phyloP scores from a whole-genome alignment of 2,888 invertebrate species.

The Eurois occulta region DNA sequence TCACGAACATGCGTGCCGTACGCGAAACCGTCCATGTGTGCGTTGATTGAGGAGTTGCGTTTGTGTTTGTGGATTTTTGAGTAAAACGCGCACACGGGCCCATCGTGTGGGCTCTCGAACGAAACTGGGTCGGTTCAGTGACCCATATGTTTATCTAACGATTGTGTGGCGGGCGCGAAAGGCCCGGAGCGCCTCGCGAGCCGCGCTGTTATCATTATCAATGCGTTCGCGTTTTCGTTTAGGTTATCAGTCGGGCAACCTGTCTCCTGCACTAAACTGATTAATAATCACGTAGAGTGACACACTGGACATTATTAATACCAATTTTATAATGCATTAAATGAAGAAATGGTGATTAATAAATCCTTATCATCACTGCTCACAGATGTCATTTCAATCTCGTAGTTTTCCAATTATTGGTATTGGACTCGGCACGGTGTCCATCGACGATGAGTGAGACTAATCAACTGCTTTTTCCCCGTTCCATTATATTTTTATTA shows the following conservation, averaged over 20 bases:
- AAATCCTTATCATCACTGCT: background rate
- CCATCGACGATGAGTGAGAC: slow-evolving; percentile 8
- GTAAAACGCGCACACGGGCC: slow-evolving; percentile 81
- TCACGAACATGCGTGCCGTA: slow-evolving; percentile 60
- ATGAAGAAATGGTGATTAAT: background rate
- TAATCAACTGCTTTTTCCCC: background rate
- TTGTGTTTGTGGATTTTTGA: slow-evolving; percentile 80
- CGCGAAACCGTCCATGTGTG: slow-evolving; percentile 66
- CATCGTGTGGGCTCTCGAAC: slow-evolving; percentile 76
- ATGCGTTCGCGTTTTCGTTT: slow-evolving; percentile 86
- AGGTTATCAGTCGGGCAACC: slow-evolving; percentile 87
- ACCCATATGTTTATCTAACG: slow-evolving; percentile 90
- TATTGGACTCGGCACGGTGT: background rate
- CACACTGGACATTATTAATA: slow-evolving; percentile 16
- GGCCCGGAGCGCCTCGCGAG: slow-evolving; percentile 73
- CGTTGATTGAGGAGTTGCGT: slow-evolving; percentile 75
- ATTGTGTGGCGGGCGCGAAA: slow-evolving; percentile 84
- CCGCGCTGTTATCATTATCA: slow-evolving; percentile 81
- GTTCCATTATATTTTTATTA: too few relatives aligned
- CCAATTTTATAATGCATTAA: background rate
- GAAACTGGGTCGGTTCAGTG: slow-evolving; percentile 90
- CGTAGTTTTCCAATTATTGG: slow-evolving; percentile 4
- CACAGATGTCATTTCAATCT: slow-evolving; percentile 27
- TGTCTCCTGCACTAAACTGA: slow-evolving; percentile 81
- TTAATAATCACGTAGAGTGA: slow-evolving; percentile 54